Conservation (phyloP, 2,888 invertebrate species). For the Cantharis lateralis region DNA sequence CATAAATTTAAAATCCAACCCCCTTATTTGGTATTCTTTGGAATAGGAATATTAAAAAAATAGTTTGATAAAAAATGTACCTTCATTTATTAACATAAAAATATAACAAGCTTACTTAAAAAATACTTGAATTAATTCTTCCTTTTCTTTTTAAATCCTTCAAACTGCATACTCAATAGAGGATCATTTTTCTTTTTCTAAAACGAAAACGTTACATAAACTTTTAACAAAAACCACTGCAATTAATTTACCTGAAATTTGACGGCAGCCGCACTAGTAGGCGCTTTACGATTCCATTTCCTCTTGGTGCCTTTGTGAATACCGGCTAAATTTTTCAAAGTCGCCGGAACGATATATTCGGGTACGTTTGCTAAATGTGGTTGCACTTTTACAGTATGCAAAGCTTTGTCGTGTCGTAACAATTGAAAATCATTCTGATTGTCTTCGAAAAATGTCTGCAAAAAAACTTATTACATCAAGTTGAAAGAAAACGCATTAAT, state of each 20-base stretch:
- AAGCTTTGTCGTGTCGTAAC: slow-evolving; percentile 81
- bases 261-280: slow-evolving; percentile 40
- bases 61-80: no score
- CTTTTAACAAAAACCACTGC: not conserved
- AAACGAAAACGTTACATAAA: slow-evolving; percentile 39
- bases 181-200: slow-evolving; percentile 72
- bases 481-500: not conserved
- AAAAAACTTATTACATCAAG: slow-evolving; percentile 27
- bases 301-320: slow-evolving; percentile 46
- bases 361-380: slow-evolving; percentile 89
- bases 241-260: slow-evolving; percentile 39
- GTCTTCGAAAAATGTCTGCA: slow-evolving; percentile 86
- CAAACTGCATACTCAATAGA: slow-evolving; percentile 68
- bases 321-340: slow-evolving; percentile 69
- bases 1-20: no score
- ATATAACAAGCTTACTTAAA: not conserved
- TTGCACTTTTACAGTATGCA: slow-evolving; percentile 83
- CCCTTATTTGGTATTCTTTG: no score
- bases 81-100: not conserved
- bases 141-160: slow-evolving; percentile 59
- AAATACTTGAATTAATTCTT: slow-evolving; percentile 34
- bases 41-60: no score
- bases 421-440: slow-evolving; percentile 88
- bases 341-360: slow-evolving; percentile 85
- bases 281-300: slow-evolving; percentile 41